phyloP scores from a whole-genome alignment of 2,113 vertebrate genomes.

The Thalassoma bifasciatum region DNA sequence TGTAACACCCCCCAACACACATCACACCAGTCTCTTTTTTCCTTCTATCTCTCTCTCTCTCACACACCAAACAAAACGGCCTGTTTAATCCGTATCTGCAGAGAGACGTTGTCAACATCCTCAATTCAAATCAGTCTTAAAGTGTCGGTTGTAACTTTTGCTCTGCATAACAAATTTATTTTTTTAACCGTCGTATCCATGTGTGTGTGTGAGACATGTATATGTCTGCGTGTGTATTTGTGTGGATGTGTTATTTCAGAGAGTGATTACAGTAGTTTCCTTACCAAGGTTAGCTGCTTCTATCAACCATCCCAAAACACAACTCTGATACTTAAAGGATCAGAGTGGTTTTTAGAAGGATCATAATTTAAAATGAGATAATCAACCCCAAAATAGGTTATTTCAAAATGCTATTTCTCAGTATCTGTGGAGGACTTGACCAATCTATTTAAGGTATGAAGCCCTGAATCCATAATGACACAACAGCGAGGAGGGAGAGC shows the following conservation, averaged over 20 bases:
- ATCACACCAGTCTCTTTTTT: background rate
- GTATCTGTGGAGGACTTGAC: too few relatives aligned
- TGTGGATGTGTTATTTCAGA: too few relatives aligned
- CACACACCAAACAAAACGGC: background rate
- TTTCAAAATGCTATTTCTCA: too few relatives aligned
- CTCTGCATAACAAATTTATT: too few relatives aligned
- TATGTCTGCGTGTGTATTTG: background rate
- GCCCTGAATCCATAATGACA: too few relatives aligned
- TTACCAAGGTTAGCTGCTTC: background rate
- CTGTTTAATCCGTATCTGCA: constrained; percentile 36
- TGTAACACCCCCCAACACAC: background rate
- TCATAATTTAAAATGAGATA: too few relatives aligned
- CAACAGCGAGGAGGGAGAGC: too few relatives aligned
- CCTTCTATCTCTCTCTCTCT: constrained; percentile 15
- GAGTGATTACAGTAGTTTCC: too few relatives aligned
- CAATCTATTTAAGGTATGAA: too few relatives aligned
- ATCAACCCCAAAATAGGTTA: too few relatives aligned
- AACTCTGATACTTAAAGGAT: background rate
- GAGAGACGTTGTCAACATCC: constrained; percentile 9
- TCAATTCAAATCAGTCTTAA: constrained; percentile 50
- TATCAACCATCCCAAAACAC: background rate
- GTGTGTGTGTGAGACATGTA: constrained; percentile 5
- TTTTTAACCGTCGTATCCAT: too few relatives aligned
- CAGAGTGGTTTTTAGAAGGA: too few relatives aligned
- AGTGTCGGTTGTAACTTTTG: constrained; percentile 40